phyloP scores from a whole-genome alignment of 2,113 vertebrate genomes.

The Dasyornis broadbenti region DNA sequence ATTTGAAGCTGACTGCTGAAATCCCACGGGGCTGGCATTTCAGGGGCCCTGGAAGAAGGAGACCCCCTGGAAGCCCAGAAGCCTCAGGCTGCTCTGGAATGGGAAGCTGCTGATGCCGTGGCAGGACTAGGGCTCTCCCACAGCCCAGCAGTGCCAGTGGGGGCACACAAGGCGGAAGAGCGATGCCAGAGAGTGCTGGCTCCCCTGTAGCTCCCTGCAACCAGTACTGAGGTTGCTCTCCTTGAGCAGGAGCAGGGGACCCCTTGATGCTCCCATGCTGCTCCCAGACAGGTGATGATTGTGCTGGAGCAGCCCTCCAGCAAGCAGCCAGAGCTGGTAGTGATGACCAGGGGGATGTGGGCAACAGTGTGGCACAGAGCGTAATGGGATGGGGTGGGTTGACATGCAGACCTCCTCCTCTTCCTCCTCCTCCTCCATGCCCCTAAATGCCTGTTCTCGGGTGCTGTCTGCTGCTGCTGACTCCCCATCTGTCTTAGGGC shows the following conservation, averaged over 20 bases:
- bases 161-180: background rate
- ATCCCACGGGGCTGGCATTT: background rate
- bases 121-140: background rate
- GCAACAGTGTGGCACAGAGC: background rate
- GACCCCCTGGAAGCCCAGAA: background rate
- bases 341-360: background rate
- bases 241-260: background rate
- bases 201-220: background rate
- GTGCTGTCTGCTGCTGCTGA: background rate
- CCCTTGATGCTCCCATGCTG: background rate
- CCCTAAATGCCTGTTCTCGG: background rate
- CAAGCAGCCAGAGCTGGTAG: background rate
- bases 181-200: background rate
- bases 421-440: background rate
- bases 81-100: background rate
- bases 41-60: background rate
- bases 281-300: fast-evolving
- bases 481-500: background rate
- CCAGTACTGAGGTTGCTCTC: fast-evolving
- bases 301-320: background rate
- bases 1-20: slow-evolving; percentile 28
- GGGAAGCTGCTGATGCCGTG: fast-evolving
- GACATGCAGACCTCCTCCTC: background rate
- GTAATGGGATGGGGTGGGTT: fast-evolving
- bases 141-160: background rate